Evolutionary conservation across 35 echinoderm and acorn worm species (phyloP), one percentile per base, ranked within the genome.

Genomic region (Diadema setosum): DNA sequence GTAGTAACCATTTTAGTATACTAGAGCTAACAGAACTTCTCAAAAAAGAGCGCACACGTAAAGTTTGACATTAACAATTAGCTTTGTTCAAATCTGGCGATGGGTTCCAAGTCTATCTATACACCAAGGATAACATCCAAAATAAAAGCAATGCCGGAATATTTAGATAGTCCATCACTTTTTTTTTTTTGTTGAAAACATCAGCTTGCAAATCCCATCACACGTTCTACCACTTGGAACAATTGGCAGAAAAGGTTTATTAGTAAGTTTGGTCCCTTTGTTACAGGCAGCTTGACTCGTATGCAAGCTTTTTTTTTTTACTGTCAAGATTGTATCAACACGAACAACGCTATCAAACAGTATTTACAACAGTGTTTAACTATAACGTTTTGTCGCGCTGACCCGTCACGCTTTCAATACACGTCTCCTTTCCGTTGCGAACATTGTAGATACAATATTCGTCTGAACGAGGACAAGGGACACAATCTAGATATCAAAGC

Each of bases 261-360:
- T 26, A 34, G 30, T 33, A 67, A 67, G 30, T 67, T 67, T 26
- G 63, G 30, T 34, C 63, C 63, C 37, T 67, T 67, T 34, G 30
- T 26, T 67, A 32, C 27, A 67, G 63, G 63, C 63, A 67, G 63
- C 63, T 67, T 33, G 63, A 67, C 30, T 67, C 21, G n/a, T n/a
- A 67, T 34, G 63, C 63, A 67, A 67, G 63, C 63, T 34, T n/a
- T n/a, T n/a, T n/a, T n/a, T n/a, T n/a, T n/a, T 67, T 67, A 67
- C 63, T 67, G 63, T 67, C 63, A n/a, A n/a, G n/a, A n/a, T 67
- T 34, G 30, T 67, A 67, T 67, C 37, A 67, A 67, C 63, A 67
- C 63, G 25, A 33, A 67, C 37, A 67, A 67, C 18, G 30, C 63
- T 67, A 67, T 67, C 63, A 67, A 67, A 67, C 37, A 32, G 27